Evolutionary conservation across 2,888 invertebrate genomes (phyloP).

Genomic region (Auanema freiburgensis): DNA sequence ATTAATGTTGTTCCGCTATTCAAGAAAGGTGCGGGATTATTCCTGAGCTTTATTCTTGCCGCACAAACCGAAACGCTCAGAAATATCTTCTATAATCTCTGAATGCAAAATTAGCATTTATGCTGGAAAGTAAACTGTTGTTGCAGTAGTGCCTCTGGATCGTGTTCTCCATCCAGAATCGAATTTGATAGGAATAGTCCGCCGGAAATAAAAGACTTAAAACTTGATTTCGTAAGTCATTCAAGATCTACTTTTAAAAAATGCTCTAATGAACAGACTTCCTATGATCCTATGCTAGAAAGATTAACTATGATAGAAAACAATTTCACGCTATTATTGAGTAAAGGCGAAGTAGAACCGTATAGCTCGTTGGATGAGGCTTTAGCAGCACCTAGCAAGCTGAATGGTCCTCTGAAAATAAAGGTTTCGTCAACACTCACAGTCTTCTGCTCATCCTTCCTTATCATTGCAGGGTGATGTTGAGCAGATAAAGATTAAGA

Average conservation of each 20-base stretch:
- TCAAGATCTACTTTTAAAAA: neutral
- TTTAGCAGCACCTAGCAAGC: constrained; percentile 51
- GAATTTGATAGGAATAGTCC: constrained; percentile 2
- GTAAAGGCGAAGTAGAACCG: constrained; percentile 47
- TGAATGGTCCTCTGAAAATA: constrained; percentile 53
- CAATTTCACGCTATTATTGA: constrained; percentile 58
- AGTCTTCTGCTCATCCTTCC: neutral
- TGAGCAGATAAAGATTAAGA: neutral
- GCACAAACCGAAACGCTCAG: too few relatives aligned
- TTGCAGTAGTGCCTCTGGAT: neutral
- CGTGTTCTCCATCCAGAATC: neutral
- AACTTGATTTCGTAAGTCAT: constrained; percentile 3
- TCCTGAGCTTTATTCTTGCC: neutral
- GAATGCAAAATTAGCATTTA: too few relatives aligned
- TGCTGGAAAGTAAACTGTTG: too few relatives aligned
- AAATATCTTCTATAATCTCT: too few relatives aligned
- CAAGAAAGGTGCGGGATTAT: neutral
- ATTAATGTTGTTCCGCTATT: neutral
- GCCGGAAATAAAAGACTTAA: neutral
- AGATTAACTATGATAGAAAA: constrained; percentile 56
- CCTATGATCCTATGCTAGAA: constrained; percentile 53
- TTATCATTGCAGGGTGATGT: constrained; percentile 3
- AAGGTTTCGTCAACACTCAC: constrained; percentile 30
- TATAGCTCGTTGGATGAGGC: constrained; percentile 58
- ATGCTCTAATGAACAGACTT: neutral